Evolutionary conservation across 1,140 invertebrate genomes (phyloP), one percentile per base, ranked within the genome.

Genomic region (Lordiphosa mommai): DNA sequence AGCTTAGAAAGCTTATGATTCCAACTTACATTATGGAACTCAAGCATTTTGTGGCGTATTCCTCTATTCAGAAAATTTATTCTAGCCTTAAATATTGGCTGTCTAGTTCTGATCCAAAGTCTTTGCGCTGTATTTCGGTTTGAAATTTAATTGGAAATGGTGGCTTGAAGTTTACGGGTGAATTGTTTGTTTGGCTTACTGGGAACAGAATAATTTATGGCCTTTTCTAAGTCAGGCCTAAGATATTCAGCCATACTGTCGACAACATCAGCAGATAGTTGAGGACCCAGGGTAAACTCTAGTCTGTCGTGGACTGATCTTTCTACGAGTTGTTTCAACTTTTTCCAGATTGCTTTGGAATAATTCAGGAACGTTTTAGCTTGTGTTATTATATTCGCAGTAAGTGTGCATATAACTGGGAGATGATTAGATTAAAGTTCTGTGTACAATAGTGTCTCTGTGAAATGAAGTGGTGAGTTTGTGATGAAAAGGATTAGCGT

Each of bases 31-130:
- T 40, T 51, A 16, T 50, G 36, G 7, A 23, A 23, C 23, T 38
- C 27, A 38, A 50, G 12, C 20, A 40, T 14, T 29, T 37, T 27
- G 33, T 51, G 34, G 10, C 20, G 17, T n/a, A 29, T 50, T 20
- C 23, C 14, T 13, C 29, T 36, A 13, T 38, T 50, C 8, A 38
- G 10, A 16, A 8, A 12, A 17, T 50, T 37, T 36, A 37, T 20
- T 12, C 33, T 50, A n/a, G 47, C 47, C 37, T 50, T 50, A 16
- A 23, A 50, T 4, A 50, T 50, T 29, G 48, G 48, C 10, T 36
- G 48, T 37, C 20, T 37, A 34, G 48, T 51, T 47, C 32, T 47
- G 32, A 47, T 47, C 30, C 30, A 47, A n/a, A 16, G 30, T 29
- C 14, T 34, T 34, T 34, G 13, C 4, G 14, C 29, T 23, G 23